Percentiles rank a stretch among this genome's conserved stretches.
These are phyloP conservation scores for Montipora sp. DNA, from an alignment of 64 coral and sea anemone species.

Conservation along the genomic window DNA sequence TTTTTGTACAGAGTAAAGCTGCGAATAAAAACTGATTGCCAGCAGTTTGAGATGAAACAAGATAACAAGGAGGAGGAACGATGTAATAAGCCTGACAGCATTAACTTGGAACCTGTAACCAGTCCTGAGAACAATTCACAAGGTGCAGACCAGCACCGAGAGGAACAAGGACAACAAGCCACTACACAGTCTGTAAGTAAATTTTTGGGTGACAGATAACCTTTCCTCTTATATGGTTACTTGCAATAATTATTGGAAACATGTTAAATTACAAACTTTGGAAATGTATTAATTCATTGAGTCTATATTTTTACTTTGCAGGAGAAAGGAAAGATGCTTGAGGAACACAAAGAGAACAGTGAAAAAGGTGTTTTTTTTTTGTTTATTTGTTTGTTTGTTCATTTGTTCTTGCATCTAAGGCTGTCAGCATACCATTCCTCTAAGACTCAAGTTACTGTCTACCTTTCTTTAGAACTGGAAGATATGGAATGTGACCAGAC, in stretches of 20 bases:
- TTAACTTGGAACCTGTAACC: slow-evolving; percentile 7
- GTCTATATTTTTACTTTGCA: background rate
- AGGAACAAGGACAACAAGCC: background rate
- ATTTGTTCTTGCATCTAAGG: background rate
- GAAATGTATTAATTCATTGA: background rate
- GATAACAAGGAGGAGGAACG: slow-evolving; percentile 44
- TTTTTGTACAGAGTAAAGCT: slow-evolving; percentile 74
- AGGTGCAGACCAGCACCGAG: no score
- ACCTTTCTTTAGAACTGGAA: slow-evolving; percentile 5
- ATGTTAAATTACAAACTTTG: background rate
- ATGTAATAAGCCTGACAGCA: background rate
- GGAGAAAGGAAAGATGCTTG: background rate
- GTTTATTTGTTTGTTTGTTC: background rate
- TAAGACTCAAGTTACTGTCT: background rate
- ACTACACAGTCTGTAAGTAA: background rate
- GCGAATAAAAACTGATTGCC: slow-evolving; percentile 87
- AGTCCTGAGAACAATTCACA: background rate
- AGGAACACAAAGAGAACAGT: background rate
- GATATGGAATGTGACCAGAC: slow-evolving; percentile 38
- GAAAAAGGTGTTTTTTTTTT: background rate
- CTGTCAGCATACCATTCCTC: background rate
- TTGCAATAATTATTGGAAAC: no score
- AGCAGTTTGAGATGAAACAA: slow-evolving; percentile 91
- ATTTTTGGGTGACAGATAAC: background rate
- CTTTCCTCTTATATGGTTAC: no score